Evolutionary conservation across 2,888 invertebrate species (phyloP).

Genomic region (Pyrrhosoma nymphula): DNA sequence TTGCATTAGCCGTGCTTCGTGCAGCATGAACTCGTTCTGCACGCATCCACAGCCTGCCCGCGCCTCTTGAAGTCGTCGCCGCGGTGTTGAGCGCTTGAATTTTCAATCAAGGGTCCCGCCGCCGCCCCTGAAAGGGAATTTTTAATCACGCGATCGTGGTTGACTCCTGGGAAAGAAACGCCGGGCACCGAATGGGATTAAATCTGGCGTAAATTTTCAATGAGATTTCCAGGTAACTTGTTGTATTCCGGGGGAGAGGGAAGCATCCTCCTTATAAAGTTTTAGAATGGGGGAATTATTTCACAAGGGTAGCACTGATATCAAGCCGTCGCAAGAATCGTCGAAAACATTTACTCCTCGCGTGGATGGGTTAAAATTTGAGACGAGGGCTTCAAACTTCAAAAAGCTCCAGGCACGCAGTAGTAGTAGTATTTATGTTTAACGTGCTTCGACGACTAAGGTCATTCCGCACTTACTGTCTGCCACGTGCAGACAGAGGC

Average conservation of each 20-base stretch:
- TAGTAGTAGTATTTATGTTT: too few relatives aligned
- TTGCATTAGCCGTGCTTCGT: constrained; percentile 36
- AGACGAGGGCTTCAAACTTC: too few relatives aligned
- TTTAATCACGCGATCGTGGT: neutral
- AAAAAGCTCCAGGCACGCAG: too few relatives aligned
- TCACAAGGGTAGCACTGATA: neutral
- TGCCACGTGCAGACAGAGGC: too few relatives aligned
- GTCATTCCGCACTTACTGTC: too few relatives aligned
- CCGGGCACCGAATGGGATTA: neutral
- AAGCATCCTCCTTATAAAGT: neutral
- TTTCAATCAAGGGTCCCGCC: neutral
- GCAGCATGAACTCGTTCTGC: neutral
- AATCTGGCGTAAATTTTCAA: neutral
- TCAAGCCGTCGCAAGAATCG: neutral
- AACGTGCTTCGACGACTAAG: too few relatives aligned
- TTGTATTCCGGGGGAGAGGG: neutral
- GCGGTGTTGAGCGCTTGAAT: neutral
- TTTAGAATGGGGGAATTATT: neutral
- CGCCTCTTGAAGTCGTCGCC: neutral
- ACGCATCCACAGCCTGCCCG: neutral
- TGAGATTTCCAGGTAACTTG: neutral
- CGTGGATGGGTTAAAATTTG: too few relatives aligned
- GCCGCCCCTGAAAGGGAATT: constrained; percentile 10
- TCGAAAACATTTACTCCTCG: neutral
- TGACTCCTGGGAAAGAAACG: neutral